A percentile compares a stretch with the other conserved stretches of the same genome.
Evolutionary conservation across 2,797 vertebrate genomes (phyloP).

Genomic region (Amazonetta brasiliensis): DNA sequence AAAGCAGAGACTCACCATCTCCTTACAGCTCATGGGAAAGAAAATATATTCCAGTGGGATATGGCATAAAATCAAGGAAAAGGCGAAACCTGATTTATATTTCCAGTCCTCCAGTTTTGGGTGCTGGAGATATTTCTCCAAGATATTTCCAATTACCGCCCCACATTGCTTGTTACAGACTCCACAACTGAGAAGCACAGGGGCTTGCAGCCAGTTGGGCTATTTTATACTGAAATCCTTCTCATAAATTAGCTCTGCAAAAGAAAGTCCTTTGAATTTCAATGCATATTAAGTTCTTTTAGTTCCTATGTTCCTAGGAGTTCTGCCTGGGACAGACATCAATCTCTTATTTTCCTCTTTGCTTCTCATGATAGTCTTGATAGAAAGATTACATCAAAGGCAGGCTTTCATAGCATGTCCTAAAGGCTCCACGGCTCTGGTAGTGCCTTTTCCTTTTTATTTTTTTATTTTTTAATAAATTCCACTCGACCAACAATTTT

Average conservation of each 20-base stretch:
- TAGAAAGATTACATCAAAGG: neutral
- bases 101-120: neutral
- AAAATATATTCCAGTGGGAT: neutral
- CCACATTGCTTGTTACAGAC: neutral
- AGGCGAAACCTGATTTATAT: neutral
- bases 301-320: neutral
- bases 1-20: neutral
- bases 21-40: neutral
- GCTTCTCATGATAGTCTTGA: neutral
- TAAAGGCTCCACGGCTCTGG: neutral
- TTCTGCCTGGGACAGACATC: neutral
- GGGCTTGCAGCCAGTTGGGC: fast-evolving
- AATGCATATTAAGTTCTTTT: neutral
- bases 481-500: neutral
- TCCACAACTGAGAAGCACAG: neutral
- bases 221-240: neutral
- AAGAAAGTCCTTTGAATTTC: neutral
- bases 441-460: neutral
- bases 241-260: neutral
- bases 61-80: neutral
- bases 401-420: neutral
- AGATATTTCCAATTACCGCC: neutral
- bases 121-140: neutral
- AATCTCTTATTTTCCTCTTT: neutral
- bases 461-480: neutral